These are phyloP conservation scores for Netelia fuscicornis DNA, from an alignment of 2,888 invertebrate genomes.

Conservation along the genomic window DNA sequence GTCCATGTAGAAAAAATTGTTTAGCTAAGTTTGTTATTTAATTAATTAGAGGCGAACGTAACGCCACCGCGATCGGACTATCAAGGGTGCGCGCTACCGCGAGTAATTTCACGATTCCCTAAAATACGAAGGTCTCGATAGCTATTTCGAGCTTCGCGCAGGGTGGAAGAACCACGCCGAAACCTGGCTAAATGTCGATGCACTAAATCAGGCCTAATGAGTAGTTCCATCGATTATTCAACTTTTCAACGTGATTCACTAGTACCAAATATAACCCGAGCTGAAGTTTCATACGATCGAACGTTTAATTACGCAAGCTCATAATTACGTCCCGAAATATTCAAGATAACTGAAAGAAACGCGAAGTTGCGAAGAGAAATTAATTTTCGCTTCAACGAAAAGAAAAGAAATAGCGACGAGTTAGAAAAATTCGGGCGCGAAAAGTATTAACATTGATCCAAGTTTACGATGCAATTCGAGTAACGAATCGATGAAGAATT, in stretches of 20 bases:
- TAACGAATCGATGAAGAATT: too few relatives aligned
- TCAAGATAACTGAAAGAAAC: neutral
- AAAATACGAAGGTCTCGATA: neutral
- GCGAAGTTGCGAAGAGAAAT: neutral
- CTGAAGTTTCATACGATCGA: conserved; percentile 26
- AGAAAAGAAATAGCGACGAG: too few relatives aligned
- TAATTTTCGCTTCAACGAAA: neutral
- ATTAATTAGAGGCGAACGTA: neutral
- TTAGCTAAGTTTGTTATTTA: neutral
- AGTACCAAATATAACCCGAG: conserved; percentile 28
- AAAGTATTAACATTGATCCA: too few relatives aligned
- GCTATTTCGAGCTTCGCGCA: neutral
- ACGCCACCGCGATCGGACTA: neutral
- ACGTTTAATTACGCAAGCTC: conserved; percentile 28
- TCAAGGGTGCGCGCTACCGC: neutral
- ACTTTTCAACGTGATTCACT: conserved; percentile 24
- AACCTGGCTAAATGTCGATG: conserved; percentile 15
- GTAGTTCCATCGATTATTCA: conserved; percentile 53
- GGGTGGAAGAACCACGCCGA: neutral
- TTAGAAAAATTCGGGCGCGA: too few relatives aligned
- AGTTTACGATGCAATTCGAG: too few relatives aligned
- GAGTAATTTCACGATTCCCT: neutral
- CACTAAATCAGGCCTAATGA: conserved; percentile 28
- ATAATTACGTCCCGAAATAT: conserved; percentile 6
- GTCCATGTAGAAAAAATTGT: neutral